phyloP scores from a whole-genome alignment of 2,113 vertebrate species.

The Leucoraja erinaceus region DNA sequence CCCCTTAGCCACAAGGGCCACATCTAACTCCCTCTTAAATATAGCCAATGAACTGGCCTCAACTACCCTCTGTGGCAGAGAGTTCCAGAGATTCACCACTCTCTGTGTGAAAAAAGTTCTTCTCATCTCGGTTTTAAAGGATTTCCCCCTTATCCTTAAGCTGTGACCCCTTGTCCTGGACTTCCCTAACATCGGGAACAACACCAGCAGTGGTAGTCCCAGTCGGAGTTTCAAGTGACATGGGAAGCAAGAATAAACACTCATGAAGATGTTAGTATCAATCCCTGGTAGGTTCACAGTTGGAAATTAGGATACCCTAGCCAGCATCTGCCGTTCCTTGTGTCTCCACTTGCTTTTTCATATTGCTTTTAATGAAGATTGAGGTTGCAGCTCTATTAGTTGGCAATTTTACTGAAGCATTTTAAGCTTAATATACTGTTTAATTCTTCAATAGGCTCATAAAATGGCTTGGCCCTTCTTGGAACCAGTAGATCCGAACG shows the following conservation, averaged over 20 bases:
- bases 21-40: too few species aligned
- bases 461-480: slow-evolving; percentile 99
- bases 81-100: too few species aligned
- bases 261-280: neutral
- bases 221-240: neutral
- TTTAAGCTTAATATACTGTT: neutral
- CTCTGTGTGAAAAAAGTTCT: too few species aligned
- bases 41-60: too few species aligned
- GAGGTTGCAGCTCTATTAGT: neutral
- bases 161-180: too few species aligned
- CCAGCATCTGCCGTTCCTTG: neutral
- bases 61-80: too few species aligned
- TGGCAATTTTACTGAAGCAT: neutral
- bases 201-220: neutral
- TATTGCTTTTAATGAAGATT: neutral
- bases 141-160: too few species aligned
- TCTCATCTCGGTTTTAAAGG: too few species aligned
- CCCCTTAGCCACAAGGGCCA: too few species aligned
- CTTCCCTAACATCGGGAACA: too few species aligned
- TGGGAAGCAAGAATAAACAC: neutral
- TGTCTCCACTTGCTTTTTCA: neutral
- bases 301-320: neutral
- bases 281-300: neutral
- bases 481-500: slow-evolving; percentile 90
- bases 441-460: slow-evolving; percentile 65